A percentile compares a stretch with the other conserved stretches of the same genome.
These are phyloP conservation scores for Ceriagrion tenellum DNA, from an alignment of 2,888 invertebrate species.

Conservation along the genomic window DNA sequence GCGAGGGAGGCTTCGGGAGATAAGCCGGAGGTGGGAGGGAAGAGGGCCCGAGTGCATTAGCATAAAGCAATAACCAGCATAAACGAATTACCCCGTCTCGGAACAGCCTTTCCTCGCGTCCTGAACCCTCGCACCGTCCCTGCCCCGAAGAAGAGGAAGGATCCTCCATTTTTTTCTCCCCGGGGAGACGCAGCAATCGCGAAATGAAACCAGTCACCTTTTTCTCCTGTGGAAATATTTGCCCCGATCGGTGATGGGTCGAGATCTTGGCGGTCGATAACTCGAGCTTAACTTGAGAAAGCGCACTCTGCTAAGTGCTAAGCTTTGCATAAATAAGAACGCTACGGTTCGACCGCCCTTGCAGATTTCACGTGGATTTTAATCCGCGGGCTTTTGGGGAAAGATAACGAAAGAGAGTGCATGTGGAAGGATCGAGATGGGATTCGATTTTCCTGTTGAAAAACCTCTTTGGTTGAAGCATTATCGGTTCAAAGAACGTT, in stretches of 20 bases:
- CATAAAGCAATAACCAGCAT: constrained; percentile 35
- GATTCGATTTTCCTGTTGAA: too few species aligned
- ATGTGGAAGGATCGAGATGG: too few species aligned
- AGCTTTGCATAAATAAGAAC: not conserved
- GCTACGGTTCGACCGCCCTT: not conserved
- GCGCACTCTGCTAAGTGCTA: not conserved
- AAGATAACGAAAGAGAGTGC: too few species aligned
- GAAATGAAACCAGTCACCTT: not conserved
- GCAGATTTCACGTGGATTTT: not conserved
- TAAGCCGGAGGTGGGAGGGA: not conserved
- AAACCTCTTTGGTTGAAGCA: too few species aligned
- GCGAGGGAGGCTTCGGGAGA: not conserved
- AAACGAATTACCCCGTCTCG: not conserved
- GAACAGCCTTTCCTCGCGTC: not conserved
- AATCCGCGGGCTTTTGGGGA: too few species aligned
- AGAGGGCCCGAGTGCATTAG: not conserved
- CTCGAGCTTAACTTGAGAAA: not conserved
- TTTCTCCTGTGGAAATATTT: not conserved
- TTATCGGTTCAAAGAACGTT: too few species aligned
- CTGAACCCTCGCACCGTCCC: too few species aligned
- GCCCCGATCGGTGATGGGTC: constrained; percentile 11
- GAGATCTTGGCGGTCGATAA: not conserved
- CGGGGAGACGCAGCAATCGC: not conserved
- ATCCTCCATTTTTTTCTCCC: not conserved
- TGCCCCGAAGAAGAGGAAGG: not conserved